A percentile compares a stretch with the other conserved stretches of the same genome.
Conservation (phyloP, 2,888 invertebrate genomes). For the Ochropacha duplaris region DNA sequence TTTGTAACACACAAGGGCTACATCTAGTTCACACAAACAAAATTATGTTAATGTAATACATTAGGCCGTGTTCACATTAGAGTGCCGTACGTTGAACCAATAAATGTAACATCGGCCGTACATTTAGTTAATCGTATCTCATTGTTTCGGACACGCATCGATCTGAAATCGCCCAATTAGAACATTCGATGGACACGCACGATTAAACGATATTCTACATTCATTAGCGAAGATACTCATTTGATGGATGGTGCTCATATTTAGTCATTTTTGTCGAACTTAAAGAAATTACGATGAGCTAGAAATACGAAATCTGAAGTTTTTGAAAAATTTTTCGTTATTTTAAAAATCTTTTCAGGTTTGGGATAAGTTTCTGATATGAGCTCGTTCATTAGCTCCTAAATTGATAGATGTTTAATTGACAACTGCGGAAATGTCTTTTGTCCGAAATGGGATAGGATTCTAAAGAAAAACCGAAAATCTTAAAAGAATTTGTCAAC, state of each 20-base stretch:
- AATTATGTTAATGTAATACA: neutral
- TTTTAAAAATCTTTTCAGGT: no score
- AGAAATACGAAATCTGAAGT: no score
- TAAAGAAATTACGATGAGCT: no score
- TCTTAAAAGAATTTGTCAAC: no score
- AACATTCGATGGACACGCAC: constrained; percentile 48
- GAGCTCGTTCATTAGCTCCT: no score
- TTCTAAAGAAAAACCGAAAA: no score
- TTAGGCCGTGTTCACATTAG: neutral
- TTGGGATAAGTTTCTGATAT: no score
- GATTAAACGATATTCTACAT: constrained; percentile 49
- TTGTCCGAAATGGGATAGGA: no score
- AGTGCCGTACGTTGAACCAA: neutral
- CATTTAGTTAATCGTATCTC: constrained; percentile 4
- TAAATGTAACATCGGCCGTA: constrained; percentile 1
- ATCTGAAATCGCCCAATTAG: constrained; percentile 57
- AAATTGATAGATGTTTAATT: no score
- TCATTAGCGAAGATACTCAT: constrained; percentile 16
- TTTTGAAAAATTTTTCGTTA: no score
- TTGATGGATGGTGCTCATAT: neutral
- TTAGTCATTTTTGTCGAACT: neutral
- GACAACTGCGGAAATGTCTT: no score
- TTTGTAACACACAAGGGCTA: neutral
- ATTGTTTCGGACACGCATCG: constrained; percentile 40
- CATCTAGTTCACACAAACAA: neutral